These are phyloP conservation scores for Micrasema longulum DNA, from an alignment of 1,140 invertebrate species.

Conservation along the genomic window DNA sequence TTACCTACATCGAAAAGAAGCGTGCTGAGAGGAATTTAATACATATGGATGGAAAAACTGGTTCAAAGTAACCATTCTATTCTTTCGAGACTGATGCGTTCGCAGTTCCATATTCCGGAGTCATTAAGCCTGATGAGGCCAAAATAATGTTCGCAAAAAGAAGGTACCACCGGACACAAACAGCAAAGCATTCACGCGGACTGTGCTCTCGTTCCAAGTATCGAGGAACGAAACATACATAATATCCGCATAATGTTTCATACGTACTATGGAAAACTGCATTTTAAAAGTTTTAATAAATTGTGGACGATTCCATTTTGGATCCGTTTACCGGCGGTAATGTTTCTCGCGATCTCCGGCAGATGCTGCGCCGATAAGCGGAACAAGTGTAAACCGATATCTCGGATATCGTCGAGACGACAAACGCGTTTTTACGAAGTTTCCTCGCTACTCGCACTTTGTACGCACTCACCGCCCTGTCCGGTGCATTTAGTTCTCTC, in stretches of 20 bases:
- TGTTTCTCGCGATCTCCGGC: constrained; percentile 23
- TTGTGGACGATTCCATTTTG: constrained; percentile 30
- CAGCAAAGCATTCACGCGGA: neutral
- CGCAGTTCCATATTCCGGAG: constrained; percentile 23
- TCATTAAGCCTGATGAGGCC: constrained; percentile 36
- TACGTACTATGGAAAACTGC: constrained; percentile 18
- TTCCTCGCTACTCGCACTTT: neutral
- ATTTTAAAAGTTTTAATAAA: no score
- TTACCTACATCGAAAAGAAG: constrained; percentile 14
- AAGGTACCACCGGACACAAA: neutral
- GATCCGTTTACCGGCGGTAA: constrained; percentile 11
- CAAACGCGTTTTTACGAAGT: constrained; percentile 39
- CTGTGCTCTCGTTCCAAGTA: constrained; percentile 2
- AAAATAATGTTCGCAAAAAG: constrained; percentile 23
- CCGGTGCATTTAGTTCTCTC: constrained; percentile 15
- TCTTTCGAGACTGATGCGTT: neutral
- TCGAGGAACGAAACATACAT: constrained; percentile 18
- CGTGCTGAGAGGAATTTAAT: constrained; percentile 36
- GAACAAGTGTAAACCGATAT: constrained; percentile 50
- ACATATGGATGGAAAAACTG: constrained; percentile 19
- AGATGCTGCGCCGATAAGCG: constrained; percentile 47
- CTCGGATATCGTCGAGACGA: constrained; percentile 44
- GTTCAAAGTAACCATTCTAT: constrained; percentile 8
- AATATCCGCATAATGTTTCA: constrained; percentile 9
- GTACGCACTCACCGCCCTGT: constrained; percentile 12